A percentile compares a stretch with the other conserved stretches of the same genome.
phyloP scores from a whole-genome alignment of 2,113 vertebrate genomes.

The Campylomormyrus tamandua region DNA sequence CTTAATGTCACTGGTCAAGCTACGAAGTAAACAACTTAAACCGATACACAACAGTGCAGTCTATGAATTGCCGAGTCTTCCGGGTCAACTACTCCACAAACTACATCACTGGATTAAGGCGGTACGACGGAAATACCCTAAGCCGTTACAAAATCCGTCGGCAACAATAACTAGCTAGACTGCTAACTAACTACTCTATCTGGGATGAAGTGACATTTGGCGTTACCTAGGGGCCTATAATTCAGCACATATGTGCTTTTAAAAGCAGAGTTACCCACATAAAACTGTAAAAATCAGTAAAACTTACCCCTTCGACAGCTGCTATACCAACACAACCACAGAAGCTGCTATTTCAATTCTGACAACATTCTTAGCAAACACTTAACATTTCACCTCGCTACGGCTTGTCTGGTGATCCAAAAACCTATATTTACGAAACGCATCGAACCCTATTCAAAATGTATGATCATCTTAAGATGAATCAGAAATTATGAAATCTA shows the following conservation, averaged over 20 bases:
- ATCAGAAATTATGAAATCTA: not conserved
- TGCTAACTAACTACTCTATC: not conserved
- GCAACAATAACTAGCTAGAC: not conserved
- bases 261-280: not conserved
- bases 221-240: not conserved
- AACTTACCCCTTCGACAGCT: not conserved
- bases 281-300: not conserved
- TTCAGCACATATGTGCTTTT: not conserved
- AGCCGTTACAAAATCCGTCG: not conserved
- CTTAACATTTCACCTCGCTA: not conserved
- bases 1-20: not conserved
- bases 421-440: constrained; percentile 8
- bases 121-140: not conserved
- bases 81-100: not conserved
- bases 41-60: not conserved
- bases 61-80: not conserved
- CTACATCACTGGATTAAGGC: not conserved
- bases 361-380: constrained; percentile 13
- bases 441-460: not conserved
- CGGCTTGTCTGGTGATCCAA: constrained; percentile 6
- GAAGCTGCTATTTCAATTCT: not conserved
- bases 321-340: not conserved
- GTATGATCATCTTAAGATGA: not conserved
- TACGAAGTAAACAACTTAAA: not conserved
- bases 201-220: not conserved